A percentile compares a stretch with the other conserved stretches of the same genome.
These are phyloP conservation scores for Anarhynchus alexandrinus DNA, from an alignment of 2,113 vertebrate genomes.

Conservation along the genomic window DNA sequence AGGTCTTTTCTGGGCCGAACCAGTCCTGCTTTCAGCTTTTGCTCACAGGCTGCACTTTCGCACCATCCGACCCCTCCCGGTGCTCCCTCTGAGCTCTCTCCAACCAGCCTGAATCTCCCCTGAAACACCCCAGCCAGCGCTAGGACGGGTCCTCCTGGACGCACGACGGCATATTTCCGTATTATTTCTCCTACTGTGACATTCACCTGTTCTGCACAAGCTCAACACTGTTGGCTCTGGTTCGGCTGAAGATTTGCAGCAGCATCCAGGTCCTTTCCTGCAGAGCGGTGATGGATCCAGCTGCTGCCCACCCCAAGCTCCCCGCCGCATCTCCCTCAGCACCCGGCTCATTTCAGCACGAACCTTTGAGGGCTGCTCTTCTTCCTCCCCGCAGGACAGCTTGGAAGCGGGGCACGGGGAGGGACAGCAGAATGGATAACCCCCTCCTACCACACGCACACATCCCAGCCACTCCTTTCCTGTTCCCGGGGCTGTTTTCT, in stretches of 20 bases:
- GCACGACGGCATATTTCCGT: rapidly evolving
- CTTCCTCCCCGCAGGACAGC: neutral
- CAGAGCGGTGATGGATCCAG: neutral
- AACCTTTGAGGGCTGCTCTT: neutral
- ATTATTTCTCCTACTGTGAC: neutral
- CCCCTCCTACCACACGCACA: neutral
- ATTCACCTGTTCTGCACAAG: neutral
- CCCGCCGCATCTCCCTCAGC: neutral
- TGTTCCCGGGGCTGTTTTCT: neutral
- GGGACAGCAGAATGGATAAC: neutral
- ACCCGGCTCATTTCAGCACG: rapidly evolving
- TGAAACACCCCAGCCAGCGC: neutral
- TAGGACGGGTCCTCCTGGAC: neutral
- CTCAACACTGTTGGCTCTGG: neutral
- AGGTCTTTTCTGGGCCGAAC: neutral
- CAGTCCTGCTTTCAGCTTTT: rapidly evolving
- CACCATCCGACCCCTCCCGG: neutral
- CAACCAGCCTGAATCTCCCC: neutral
- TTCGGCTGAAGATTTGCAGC: neutral
- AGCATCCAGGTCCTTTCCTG: neutral
- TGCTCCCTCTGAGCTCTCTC: neutral
- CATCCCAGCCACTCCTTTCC: neutral
- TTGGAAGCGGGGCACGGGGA: neutral
- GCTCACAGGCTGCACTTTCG: neutral
- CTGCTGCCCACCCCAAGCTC: neutral